Evolutionary conservation across 2,888 invertebrate genomes (phyloP), one percentile per base, ranked within the genome.

Genomic region (Cataglyphis cursor): DNA sequence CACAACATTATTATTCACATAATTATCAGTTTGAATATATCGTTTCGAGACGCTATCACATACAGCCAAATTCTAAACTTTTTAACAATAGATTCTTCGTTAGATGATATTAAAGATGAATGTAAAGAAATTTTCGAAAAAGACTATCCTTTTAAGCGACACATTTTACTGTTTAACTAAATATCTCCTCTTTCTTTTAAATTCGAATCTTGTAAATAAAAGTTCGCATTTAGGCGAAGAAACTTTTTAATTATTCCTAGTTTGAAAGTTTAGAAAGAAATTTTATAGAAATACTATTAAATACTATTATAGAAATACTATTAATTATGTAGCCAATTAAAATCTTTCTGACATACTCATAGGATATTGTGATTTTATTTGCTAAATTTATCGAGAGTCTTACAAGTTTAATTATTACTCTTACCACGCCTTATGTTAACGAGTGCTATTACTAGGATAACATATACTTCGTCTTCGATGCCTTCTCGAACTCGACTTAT

Each of bases 251-350:
- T 38, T 10, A 57, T 15, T 24, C 6, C 10, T 10, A 18, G 15
- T 62, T n/a, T 64, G 62, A 72, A 41, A 57, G 21, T 57, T 38
- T 38, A n/a, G 28, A 73, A 28, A 28, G 51, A 15, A 35, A 54
- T 31, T 31, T 3, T 62, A 18, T 31, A 38, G 28, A 28, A 28
- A 28, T 28, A 28, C 2, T 28, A 28, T 28, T 28, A 28, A 28
- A 28, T 28, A 28, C 28, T 28, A 28, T 28, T 28, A 28, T 28
- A 28, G 2, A 28, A 28, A 28, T 28, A 28, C 12, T 21, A 31
- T n/a, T 44, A 15, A 62, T 44, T 44, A 62, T 21, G 31, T 44
- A 41, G 15, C 15, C 59, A 44, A 61, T 41, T 61, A 73, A 73
- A 5, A 38, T 73, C n/a, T 12, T 18, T 48, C 31, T 18, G 35